These are phyloP conservation scores for Mionectes olivaceus DNA, from an alignment of 2,797 vertebrate species.

Conservation along the genomic window DNA sequence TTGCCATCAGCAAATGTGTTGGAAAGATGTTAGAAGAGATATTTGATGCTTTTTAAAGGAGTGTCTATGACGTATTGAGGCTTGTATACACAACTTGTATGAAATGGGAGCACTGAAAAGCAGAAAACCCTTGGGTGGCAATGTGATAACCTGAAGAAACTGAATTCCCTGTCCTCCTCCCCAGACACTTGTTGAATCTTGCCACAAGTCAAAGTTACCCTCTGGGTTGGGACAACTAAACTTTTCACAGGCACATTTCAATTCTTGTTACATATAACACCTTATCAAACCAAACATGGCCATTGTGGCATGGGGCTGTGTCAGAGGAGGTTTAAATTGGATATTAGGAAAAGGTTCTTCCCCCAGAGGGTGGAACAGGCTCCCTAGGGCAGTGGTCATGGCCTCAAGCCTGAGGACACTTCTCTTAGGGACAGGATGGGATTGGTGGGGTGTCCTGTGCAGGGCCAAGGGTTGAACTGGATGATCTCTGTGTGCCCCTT, in stretches of 20 bases:
- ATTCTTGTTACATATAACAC: neutral
- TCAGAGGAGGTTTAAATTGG: neutral
- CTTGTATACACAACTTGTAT: neutral
- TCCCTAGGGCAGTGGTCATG: neutral
- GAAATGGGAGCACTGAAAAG: neutral
- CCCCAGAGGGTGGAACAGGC: neutral
- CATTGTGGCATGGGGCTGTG: neutral
- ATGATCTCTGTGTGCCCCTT: neutral
- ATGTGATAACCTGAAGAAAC: neutral
- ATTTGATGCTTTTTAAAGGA: neutral
- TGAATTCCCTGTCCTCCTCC: neutral
- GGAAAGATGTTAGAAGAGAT: neutral
- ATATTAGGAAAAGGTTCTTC: neutral
- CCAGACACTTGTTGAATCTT: neutral
- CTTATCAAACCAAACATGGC: neutral
- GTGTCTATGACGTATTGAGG: neutral
- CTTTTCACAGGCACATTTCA: neutral
- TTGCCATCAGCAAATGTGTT: neutral
- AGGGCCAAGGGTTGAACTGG: neutral
- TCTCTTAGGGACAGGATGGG: neutral
- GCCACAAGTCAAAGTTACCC: neutral
- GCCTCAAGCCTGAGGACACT: neutral
- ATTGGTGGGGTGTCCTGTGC: neutral
- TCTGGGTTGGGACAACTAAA: neutral
- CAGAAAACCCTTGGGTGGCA: neutral